A percentile compares a stretch with the other conserved stretches of the same genome.
These are phyloP conservation scores for Monopterus albus DNA, from an alignment of 2,113 vertebrate genomes.

Conservation along the genomic window DNA sequence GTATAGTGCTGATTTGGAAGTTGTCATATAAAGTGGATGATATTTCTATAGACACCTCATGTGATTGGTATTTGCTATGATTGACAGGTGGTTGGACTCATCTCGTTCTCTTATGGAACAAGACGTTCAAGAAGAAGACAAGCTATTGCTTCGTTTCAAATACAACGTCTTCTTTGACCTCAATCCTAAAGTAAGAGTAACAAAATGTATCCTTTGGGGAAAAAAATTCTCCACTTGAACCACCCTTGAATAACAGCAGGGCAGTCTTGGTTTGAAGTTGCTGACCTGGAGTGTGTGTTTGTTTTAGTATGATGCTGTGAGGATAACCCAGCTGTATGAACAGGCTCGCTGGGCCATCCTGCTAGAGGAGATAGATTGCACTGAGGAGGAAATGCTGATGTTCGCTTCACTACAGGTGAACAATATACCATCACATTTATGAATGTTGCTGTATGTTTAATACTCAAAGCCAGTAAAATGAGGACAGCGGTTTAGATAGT, in stretches of 20 bases:
- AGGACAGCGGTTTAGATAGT: neutral
- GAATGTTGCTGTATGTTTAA: neutral
- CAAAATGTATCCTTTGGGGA: neutral
- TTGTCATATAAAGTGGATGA: no score
- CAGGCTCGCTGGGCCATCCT: slow-evolving; percentile 96
- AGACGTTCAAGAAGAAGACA: slow-evolving; percentile 89
- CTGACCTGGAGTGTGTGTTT: neutral
- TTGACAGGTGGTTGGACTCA: slow-evolving; percentile 94
- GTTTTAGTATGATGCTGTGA: slow-evolving; percentile 91
- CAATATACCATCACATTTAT: neutral
- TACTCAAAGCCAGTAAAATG: neutral
- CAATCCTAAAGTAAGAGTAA: slow-evolving; percentile 91
- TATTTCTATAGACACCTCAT: slow-evolving; percentile 5
- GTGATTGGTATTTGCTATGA: slow-evolving; percentile 10
- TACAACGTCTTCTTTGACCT: slow-evolving; percentile 98
- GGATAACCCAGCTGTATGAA: slow-evolving; percentile 97
- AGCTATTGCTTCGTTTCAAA: slow-evolving; percentile 93
- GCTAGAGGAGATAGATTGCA: slow-evolving; percentile 96
- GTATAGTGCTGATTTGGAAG: no score
- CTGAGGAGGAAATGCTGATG: slow-evolving; percentile 98
- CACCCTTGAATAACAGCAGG: neutral
- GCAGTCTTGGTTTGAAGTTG: neutral
- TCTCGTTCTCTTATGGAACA: slow-evolving; percentile 98
- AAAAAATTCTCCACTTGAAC: neutral
- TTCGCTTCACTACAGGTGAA: slow-evolving; percentile 95